Evolutionary conservation across 2,113 vertebrate genomes (phyloP).

Genomic region (Nothocercus nigrocapillus): DNA sequence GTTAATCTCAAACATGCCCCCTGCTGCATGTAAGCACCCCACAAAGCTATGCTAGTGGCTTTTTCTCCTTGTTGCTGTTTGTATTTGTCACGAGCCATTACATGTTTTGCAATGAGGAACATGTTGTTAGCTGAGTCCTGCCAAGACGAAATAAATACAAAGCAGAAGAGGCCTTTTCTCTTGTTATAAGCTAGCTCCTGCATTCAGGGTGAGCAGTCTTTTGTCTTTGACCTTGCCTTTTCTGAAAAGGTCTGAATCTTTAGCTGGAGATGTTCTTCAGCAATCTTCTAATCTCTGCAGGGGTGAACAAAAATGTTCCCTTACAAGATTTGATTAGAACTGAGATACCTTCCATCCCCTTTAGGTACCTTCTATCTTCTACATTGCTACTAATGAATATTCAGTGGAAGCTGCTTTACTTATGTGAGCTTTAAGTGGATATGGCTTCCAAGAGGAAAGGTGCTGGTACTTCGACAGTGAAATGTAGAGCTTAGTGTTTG

Average conservation of each 20-base stretch:
- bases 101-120: neutral
- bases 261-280: neutral
- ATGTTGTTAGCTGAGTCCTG: neutral
- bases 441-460: neutral
- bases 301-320: accelerated
- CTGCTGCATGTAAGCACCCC: neutral
- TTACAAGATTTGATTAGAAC: neutral
- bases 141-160: neutral
- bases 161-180: too few relatives aligned
- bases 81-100: neutral
- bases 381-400: neutral
- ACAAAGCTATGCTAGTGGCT: neutral
- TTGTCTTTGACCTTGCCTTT: too few relatives aligned
- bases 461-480: neutral
- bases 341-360: neutral
- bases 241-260: neutral
- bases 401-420: accelerated
- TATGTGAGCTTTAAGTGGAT: neutral
- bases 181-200: neutral
- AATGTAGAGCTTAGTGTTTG: neutral
- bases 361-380: neutral
- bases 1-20: neutral
- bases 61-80: neutral
- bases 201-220: too few relatives aligned
- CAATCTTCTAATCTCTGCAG: neutral